Percentiles rank a stretch among this genome's conserved stretches.
These are phyloP conservation scores for Cybosia mesomella DNA, from an alignment of 2,888 invertebrate genomes.

Conservation along the genomic window DNA sequence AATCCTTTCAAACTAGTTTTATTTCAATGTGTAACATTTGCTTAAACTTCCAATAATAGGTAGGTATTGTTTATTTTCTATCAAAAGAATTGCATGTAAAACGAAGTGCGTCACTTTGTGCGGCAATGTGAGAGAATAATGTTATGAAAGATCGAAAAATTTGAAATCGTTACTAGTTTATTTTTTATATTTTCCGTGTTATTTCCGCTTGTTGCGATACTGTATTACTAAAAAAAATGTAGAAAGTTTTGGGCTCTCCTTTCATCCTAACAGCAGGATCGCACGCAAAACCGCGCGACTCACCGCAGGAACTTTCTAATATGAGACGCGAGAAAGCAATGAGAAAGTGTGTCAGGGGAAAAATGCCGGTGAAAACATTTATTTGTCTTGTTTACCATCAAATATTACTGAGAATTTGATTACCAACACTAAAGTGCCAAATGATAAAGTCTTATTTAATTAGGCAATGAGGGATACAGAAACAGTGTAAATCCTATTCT, in stretches of 20 bases:
- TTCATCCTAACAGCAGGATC: constrained; percentile 54
- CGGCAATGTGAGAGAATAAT: too few relatives aligned
- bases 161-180: too few relatives aligned
- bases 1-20: too few relatives aligned
- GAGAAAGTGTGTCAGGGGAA: constrained; percentile 77
- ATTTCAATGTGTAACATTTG: too few relatives aligned
- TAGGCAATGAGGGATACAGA: background rate
- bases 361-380: constrained; percentile 63
- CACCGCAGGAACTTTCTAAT: constrained; percentile 79
- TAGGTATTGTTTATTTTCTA: too few relatives aligned
- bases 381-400: constrained; percentile 26
- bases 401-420: constrained; percentile 11
- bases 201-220: background rate
- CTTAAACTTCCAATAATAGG: too few relatives aligned
- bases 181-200: background rate
- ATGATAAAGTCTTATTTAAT: background rate
- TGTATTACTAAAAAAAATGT: background rate
- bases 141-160: too few relatives aligned
- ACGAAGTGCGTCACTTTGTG: too few relatives aligned
- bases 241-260: constrained; percentile 42
- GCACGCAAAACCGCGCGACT: constrained; percentile 56
- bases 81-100: too few relatives aligned
- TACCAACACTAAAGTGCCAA: background rate
- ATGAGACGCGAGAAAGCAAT: constrained; percentile 74
- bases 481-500: background rate